Conservation (phyloP, 2,797 vertebrate genomes). For the Phoebastria nigripes region DNA sequence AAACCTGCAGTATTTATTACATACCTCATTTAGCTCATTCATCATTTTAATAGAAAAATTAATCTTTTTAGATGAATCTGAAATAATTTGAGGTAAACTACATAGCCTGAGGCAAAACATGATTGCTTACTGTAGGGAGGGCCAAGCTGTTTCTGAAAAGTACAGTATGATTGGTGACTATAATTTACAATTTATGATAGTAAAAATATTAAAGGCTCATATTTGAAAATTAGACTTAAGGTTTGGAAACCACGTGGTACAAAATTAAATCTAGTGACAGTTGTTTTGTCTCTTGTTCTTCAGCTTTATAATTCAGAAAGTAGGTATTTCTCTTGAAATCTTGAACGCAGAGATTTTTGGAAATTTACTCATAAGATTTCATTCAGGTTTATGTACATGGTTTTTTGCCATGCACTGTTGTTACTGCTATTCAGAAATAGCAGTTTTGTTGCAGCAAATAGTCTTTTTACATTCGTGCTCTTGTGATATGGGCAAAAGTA, state of each 20-base stretch:
- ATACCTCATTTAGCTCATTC: slow-evolving; percentile 94
- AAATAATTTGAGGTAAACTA: slow-evolving; percentile 75
- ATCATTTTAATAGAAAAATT: slow-evolving; percentile 92
- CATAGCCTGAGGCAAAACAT: slow-evolving; percentile 62
- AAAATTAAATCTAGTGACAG: not conserved
- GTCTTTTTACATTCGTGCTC: not conserved
- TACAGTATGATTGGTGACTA: not conserved
- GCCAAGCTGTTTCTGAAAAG: slow-evolving; percentile 16
- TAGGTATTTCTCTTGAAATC: not conserved
- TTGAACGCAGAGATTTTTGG: not conserved
- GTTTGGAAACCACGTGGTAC: not conserved
- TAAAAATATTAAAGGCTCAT: slow-evolving; percentile 15
- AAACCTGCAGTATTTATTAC: slow-evolving; percentile 91
- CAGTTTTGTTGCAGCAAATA: not conserved
- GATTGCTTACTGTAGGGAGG: slow-evolving; percentile 58
- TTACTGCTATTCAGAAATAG: not conserved
- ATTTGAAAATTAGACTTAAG: not conserved
- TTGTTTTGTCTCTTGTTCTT: not conserved
- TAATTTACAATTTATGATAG: slow-evolving; percentile 45
- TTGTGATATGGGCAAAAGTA: not conserved
- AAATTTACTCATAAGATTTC: not conserved
- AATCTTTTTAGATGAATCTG: slow-evolving; percentile 82
- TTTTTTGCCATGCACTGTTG: not conserved
- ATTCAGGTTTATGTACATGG: fast-evolving
- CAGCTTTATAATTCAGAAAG: not conserved